A percentile compares a stretch with the other conserved stretches of the same genome.
Evolutionary conservation across 2,113 vertebrate genomes (phyloP).

Genomic region (Cyprinus carpio): DNA sequence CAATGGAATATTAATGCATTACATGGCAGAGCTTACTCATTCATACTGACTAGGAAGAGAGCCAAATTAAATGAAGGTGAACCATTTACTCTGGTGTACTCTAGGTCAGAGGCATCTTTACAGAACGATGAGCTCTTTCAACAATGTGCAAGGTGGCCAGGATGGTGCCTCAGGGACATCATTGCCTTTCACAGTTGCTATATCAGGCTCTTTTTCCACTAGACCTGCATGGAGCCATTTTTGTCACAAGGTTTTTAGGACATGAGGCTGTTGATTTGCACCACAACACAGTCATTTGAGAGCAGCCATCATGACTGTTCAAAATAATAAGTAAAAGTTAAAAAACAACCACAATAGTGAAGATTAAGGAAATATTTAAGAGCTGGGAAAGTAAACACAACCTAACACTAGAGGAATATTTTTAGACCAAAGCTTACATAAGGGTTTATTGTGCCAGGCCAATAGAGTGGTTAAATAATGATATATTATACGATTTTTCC

Average conservation of each 20-base stretch:
- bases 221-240: conserved; percentile 15
- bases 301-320: no score
- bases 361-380: not conserved
- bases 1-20: not conserved
- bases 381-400: no score
- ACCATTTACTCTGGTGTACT: not conserved
- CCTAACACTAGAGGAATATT: not conserved
- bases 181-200: not conserved
- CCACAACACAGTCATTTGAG: not conserved
- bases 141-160: conserved; percentile 1
- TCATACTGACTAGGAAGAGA: not conserved
- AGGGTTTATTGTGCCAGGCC: not conserved
- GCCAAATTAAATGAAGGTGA: conserved; percentile 7
- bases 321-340: not conserved
- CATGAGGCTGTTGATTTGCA: not conserved
- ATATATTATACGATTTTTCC: no score
- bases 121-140: not conserved
- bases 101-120: not conserved
- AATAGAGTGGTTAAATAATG: not conserved
- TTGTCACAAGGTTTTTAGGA: not conserved
- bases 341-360: not conserved
- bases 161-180: not conserved
- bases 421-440: not conserved
- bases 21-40: not conserved
- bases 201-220: conserved; percentile 40